Evolutionary conservation across 2,113 vertebrate genomes (phyloP).

Genomic region (Morone chrysops): DNA sequence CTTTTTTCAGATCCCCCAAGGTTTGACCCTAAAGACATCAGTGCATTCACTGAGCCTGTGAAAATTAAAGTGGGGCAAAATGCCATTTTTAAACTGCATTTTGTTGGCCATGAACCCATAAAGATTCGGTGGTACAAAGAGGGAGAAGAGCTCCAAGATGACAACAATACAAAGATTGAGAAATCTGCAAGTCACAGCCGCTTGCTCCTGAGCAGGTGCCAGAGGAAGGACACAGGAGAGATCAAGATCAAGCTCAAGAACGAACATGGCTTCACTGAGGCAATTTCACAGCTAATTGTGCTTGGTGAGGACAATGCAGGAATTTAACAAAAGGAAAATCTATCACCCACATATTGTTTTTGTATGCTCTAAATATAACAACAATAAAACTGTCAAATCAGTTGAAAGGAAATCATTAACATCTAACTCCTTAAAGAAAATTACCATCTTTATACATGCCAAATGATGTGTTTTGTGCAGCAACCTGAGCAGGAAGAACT

Average conservation of each 20-base stretch:
- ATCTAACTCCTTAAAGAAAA: conserved; percentile 3
- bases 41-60: conserved; percentile 81
- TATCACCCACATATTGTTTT: not conserved
- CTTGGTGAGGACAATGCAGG: conserved; percentile 80
- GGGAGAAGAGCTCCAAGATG: conserved; percentile 81
- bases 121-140: conserved; percentile 89
- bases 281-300: conserved; percentile 84
- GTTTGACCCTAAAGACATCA: conserved; percentile 81
- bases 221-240: conserved; percentile 87
- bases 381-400: not conserved
- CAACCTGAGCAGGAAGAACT: not conserved
- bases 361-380: not conserved
- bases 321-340: not conserved
- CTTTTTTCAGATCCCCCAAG: conserved; percentile 86
- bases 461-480: not conserved
- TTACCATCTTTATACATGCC: not conserved
- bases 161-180: conserved; percentile 80
- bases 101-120: conserved; percentile 86
- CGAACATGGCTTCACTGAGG: conserved; percentile 84
- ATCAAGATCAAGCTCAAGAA: conserved; percentile 91
- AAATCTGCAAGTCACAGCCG: conserved; percentile 79
- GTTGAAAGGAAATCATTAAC: not conserved
- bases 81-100: conserved; percentile 85
- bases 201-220: conserved; percentile 84
- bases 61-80: conserved; percentile 87